phyloP scores from a whole-genome alignment of 1,140 invertebrate species.

The Lanistes nyassanus region DNA sequence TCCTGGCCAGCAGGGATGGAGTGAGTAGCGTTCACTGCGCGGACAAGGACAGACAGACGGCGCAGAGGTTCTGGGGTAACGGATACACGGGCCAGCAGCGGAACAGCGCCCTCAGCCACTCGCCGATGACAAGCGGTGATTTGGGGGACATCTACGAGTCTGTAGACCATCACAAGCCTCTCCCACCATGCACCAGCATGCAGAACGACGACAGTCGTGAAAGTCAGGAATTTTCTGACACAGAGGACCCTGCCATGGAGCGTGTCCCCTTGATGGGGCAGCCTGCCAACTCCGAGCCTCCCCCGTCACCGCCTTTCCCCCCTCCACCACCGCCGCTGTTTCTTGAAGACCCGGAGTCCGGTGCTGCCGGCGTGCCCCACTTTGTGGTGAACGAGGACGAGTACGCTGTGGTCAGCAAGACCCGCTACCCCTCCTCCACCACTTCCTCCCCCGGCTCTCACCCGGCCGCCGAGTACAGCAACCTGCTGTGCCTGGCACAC shows the following conservation, averaged over 20 bases:
- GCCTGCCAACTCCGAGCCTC: background rate
- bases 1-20: background rate
- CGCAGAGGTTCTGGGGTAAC: background rate
- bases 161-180: background rate
- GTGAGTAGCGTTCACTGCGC: background rate
- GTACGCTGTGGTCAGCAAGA: constrained; percentile 29
- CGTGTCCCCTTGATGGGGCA: background rate
- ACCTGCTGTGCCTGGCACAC: background rate
- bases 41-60: background rate
- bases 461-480: background rate
- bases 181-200: background rate
- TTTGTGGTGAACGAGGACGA: constrained; percentile 33
- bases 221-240: background rate
- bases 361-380: constrained; percentile 5
- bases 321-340: background rate
- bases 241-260: background rate
- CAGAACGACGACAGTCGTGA: background rate
- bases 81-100: background rate
- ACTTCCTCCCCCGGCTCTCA: background rate
- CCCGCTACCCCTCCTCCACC: background rate
- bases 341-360: background rate
- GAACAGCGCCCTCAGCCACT: constrained; percentile 8
- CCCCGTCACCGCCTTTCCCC: background rate
- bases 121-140: constrained; percentile 1
- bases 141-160: constrained; percentile 17